Evolutionary conservation across 2,888 invertebrate species (phyloP), one percentile per base, ranked within the genome.

Genomic region (Malthinus seriepunctatus): DNA sequence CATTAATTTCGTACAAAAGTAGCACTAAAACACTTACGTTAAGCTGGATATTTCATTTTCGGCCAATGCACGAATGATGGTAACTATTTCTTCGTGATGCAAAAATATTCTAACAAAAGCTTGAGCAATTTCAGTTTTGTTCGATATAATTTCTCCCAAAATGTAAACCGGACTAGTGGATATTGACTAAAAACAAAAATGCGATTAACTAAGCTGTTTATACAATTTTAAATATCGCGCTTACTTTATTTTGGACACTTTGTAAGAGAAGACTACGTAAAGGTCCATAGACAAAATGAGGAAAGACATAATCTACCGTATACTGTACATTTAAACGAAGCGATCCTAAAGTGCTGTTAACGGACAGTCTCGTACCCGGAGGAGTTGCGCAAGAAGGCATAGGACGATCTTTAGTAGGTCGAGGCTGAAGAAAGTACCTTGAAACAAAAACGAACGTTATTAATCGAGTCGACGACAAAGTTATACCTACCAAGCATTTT

Each of bases 11-110:
- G n/a, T n/a, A n/a, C n/a, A n/a, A n/a, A n/a, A 12, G 33, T 9
- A 10, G 8, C 8, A 7, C 8, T 38, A 47, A 66, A 63, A 63
- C n/a, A 86, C 89, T 88, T 75, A 92, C 88, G 92, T 93, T 67
- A 93, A 86, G 76, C 89, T 90, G n/a, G 93, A 90, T 74, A 95
- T 93, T 81, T 95, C 95, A 65, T 90, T 88, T 76, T 90, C 88
- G 39, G 94, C 94, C 62, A 95, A 83, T 54, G 89, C 88, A 74
- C 86, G 86, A 66, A 95, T 90, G 63, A 94, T 88, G 61, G 90
- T 88, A 69, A 93, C 91, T 70, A 95, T 88, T 80, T 90, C 88
- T 71, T 89, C 89, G 77, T 91, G 89, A 76, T 94, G 90, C 67
- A 93, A 88, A 78, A 95, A 91, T 67, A 95, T 84, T 70, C 91